Percentiles rank a stretch among this genome's conserved stretches.
phyloP scores from a whole-genome alignment of 2,113 vertebrate genomes.

The Gymnocephalus cernua region DNA sequence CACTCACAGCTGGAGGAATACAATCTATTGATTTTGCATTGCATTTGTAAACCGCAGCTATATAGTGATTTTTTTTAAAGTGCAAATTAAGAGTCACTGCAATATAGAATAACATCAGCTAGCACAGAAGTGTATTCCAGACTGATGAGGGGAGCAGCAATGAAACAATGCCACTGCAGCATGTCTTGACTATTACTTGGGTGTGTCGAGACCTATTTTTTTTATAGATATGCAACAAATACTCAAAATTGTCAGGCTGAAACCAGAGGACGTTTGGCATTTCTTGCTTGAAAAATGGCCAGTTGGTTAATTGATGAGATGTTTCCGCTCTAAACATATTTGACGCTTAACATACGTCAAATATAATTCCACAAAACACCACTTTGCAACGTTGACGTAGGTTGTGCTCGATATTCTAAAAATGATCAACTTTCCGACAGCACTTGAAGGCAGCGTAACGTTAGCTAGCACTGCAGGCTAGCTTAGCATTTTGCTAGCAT shows the following conservation, averaged over 20 bases:
- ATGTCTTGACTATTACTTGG: background rate
- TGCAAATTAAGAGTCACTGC: background rate
- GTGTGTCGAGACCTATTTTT: no score
- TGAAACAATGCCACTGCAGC: background rate
- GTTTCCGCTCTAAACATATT: background rate
- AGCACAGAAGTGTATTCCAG: background rate
- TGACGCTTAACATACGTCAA: background rate
- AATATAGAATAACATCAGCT: background rate
- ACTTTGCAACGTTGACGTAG: background rate
- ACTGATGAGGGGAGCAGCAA: background rate
- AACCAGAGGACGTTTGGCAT: background rate
- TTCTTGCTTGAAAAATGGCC: background rate
- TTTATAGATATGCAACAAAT: background rate
- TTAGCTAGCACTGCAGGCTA: constrained; percentile 10
- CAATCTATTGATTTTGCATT: background rate
- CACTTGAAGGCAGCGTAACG: constrained; percentile 32
- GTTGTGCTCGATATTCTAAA: background rate
- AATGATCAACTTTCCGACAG: constrained; percentile 2
- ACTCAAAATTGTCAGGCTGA: background rate
- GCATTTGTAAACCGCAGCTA: background rate
- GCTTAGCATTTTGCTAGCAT: constrained; percentile 23
- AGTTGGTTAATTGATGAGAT: background rate
- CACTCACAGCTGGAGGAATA: background rate
- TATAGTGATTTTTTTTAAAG: background rate
- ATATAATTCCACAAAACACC: background rate